Percentiles rank a stretch among this genome's conserved stretches.
phyloP scores from a whole-genome alignment of 1,140 invertebrate species.

The Musca domestica region DNA sequence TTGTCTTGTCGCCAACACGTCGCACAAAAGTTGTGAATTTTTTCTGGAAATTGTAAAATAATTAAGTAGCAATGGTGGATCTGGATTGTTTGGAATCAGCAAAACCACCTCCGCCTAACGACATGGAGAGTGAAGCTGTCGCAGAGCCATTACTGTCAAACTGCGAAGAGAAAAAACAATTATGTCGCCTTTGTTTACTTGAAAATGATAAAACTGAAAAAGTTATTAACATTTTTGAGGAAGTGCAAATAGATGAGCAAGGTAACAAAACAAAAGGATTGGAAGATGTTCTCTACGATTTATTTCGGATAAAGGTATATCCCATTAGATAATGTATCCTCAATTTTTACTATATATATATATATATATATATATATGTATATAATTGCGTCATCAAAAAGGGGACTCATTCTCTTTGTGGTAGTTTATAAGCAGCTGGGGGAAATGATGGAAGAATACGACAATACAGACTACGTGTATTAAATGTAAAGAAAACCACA shows the following conservation, averaged over 20 bases:
- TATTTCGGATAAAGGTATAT: slow-evolving; percentile 22
- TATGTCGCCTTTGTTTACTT: slow-evolving; percentile 17
- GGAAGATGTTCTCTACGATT: slow-evolving; percentile 1
- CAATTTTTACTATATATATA: no score
- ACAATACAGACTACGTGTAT: no score
- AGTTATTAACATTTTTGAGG: slow-evolving; percentile 7
- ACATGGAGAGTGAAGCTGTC: no score
- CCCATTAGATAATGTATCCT: not conserved
- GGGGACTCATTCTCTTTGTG: no score
- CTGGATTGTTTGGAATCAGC: not conserved
- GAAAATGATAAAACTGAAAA: not conserved
- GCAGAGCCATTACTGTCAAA: not conserved
- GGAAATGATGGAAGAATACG: no score
- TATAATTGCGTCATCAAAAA: no score
- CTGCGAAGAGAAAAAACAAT: not conserved
- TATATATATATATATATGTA: no score
- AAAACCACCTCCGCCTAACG: not conserved
- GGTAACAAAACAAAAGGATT: not conserved
- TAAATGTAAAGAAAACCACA: no score
- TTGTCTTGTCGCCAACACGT: not conserved
- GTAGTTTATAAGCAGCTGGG: no score
- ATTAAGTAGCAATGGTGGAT: not conserved
- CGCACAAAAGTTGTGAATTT: not conserved
- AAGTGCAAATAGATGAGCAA: not conserved
- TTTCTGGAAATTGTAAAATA: not conserved